Conservation (phyloP, 2,113 vertebrate species). For the Muscicapa adusta region DNA sequence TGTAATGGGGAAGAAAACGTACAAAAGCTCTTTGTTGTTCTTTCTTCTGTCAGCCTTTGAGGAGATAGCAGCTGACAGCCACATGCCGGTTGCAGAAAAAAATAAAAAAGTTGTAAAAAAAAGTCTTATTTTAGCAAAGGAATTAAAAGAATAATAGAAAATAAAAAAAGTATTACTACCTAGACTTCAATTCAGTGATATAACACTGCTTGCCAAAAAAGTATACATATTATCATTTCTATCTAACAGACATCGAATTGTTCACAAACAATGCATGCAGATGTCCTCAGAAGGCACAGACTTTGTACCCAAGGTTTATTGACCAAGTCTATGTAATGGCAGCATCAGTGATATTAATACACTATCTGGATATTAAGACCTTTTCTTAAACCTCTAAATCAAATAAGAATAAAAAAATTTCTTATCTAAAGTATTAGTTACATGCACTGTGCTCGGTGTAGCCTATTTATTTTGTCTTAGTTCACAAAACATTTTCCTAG, state of each 20-base stretch:
- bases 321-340: background rate
- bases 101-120: background rate
- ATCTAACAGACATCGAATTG: background rate
- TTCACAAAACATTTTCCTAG: background rate
- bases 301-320: background rate
- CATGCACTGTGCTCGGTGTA: background rate
- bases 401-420: background rate
- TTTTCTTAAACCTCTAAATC: background rate
- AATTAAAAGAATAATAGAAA: background rate
- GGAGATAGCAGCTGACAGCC: background rate
- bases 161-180: background rate
- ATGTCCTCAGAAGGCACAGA: background rate
- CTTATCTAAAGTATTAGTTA: background rate
- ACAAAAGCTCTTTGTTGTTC: background rate
- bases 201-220: background rate
- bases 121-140: background rate
- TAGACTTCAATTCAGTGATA: background rate
- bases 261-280: background rate
- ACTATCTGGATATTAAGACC: background rate
- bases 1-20: background rate
- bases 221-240: background rate
- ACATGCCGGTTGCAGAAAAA: background rate
- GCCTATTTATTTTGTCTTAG: background rate
- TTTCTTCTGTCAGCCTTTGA: background rate
- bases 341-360: background rate